Conservation (phyloP, 2,113 vertebrate genomes). For the Lanius collurio region DNA sequence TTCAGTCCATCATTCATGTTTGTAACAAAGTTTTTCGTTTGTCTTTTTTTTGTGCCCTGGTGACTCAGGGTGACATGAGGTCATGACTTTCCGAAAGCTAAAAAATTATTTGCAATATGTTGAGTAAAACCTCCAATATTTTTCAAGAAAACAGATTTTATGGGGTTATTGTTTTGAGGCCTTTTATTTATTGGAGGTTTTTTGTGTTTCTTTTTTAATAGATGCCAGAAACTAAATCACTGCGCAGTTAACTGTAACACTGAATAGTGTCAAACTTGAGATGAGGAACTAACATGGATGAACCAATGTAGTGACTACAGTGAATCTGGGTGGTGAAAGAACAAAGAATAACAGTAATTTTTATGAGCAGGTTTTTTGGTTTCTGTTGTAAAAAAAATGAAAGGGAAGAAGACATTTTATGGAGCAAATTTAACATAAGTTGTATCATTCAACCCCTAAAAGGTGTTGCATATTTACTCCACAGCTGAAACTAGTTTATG, state of each 20-base stretch:
- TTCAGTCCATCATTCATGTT: accelerated
- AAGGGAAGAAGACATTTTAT: accelerated
- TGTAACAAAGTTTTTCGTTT: neutral
- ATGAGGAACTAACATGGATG: neutral
- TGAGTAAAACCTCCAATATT: accelerated
- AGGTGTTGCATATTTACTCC: neutral
- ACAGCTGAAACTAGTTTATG: neutral
- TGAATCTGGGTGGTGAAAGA: neutral
- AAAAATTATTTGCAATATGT: neutral
- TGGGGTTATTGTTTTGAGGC: accelerated
- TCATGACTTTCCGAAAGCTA: neutral
- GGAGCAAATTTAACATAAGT: neutral
- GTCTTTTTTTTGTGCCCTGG: accelerated
- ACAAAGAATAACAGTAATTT: neutral
- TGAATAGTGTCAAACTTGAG: too few species aligned
- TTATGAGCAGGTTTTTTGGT: accelerated
- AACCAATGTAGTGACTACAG: neutral
- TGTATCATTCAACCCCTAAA: neutral
- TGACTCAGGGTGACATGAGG: accelerated
- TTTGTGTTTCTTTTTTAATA: neutral
- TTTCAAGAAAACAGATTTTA: neutral
- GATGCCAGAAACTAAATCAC: neutral
- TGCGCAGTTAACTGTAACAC: neutral
- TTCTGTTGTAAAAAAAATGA: neutral
- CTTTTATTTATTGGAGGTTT: neutral